phyloP scores from a whole-genome alignment of 1,140 invertebrate genomes.

The Tenebrio molitor region DNA sequence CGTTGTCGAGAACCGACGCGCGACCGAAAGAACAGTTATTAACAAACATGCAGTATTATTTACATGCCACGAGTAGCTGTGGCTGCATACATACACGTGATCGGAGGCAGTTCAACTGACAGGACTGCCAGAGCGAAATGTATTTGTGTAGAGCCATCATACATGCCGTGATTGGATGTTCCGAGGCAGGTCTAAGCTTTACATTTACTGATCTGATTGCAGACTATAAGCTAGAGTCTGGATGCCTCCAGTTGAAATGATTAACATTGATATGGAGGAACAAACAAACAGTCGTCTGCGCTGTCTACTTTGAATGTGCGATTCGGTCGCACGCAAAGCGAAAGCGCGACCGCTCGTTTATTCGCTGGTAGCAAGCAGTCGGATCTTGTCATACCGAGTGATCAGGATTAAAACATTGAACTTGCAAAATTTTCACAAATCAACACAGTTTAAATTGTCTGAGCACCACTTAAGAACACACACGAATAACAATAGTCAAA shows the following conservation, averaged over 20 bases:
- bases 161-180: slow-evolving; percentile 63
- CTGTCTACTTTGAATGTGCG: slow-evolving; percentile 20
- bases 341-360: slow-evolving; percentile 34
- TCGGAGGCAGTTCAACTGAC: slow-evolving; percentile 58
- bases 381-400: slow-evolving; percentile 63
- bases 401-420: slow-evolving; percentile 65
- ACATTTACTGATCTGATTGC: slow-evolving; percentile 58
- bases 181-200: slow-evolving; percentile 62
- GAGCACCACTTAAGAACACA: slow-evolving; percentile 67
- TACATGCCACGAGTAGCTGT: slow-evolving; percentile 63
- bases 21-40: slow-evolving; percentile 43
- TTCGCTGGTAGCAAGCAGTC: slow-evolving; percentile 62
- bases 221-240: slow-evolving; percentile 61
- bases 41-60: slow-evolving; percentile 63
- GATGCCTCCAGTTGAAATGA: slow-evolving; percentile 60
- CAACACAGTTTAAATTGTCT: slow-evolving; percentile 66
- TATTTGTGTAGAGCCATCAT: slow-evolving; percentile 62
- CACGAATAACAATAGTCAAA: slow-evolving; percentile 67
- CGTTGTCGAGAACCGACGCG: slow-evolving; percentile 37
- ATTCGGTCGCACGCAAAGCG: slow-evolving; percentile 18
- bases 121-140: slow-evolving; percentile 63
- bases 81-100: slow-evolving; percentile 64
- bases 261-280: slow-evolving; percentile 59
- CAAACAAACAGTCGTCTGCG: slow-evolving; percentile 45
- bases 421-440: slow-evolving; percentile 66